Base-by-base conservation (phyloP, 2,888 invertebrate genomes). In the Hyposoter didymator region DNA sequence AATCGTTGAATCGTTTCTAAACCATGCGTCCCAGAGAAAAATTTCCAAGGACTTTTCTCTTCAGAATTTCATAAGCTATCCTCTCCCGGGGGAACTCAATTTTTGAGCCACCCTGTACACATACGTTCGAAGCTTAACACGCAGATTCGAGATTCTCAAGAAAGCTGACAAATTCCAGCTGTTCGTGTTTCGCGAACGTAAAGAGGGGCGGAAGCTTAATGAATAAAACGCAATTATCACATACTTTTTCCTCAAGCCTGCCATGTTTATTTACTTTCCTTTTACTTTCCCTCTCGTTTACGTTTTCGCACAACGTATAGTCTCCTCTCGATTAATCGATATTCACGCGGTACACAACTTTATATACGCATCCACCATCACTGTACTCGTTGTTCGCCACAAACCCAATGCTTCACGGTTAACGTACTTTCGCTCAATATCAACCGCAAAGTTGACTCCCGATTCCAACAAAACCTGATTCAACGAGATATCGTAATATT, bases 261-360 rank as follows among this genome's bases (percentile, higher is more conserved):
- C 35, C 17, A 4, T 47, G 73, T 39, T 78, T 82, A 62, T 84
- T 81, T 78, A 82, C 67, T 55, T 47, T 76, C 28, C 73, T 70
- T 66, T 82, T 55, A 78, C 76, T 76, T 80, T 79, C 73, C 84
- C 80, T 73, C 85, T 79, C 84, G 49, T 64, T 78, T 45, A 49
- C n/a, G 52, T 78, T 67, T 78, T 43, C 78, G 19, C 69, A 52
- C 69, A 70, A 69, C 22, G 73, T 52, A 45, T 72, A 79, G 19
- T 47, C 72, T 67, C 52, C 55, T 47, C 64, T 66, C 82, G 78
- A 82, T 82, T 85, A 85, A 85, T 85, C 85, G 85, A 85, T 85
- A 85, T 85, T 85, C 85, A 72, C 74, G 55, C 55, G 47, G 78
- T 76, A 69, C 47, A 47, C 69, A 43, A 59, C 39, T 39, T 75